Evolutionary conservation across 2,113 vertebrate genomes (phyloP).

Genomic region (Sturnus vulgaris): DNA sequence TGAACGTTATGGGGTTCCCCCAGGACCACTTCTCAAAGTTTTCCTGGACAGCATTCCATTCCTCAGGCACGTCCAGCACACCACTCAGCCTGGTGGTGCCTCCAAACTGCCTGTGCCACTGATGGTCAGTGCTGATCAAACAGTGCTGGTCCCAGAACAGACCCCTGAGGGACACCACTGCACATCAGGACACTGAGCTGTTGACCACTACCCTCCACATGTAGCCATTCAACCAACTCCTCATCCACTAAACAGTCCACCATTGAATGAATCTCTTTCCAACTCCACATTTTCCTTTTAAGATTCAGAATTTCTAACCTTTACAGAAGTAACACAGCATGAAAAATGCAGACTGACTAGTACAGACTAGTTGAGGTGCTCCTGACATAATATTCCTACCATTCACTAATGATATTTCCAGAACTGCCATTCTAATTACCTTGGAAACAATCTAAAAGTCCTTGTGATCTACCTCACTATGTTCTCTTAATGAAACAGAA

Average conservation of each 20-base stretch:
- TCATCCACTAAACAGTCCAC: not conserved
- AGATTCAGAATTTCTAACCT: not conserved
- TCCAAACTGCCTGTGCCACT: not conserved
- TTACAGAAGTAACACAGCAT: not conserved
- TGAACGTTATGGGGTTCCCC: not conserved
- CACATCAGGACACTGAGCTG: not conserved
- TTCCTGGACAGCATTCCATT: not conserved
- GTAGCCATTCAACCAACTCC: not conserved
- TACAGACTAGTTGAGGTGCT: not conserved
- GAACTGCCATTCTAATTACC: constrained; percentile 43
- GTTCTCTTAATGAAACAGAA: not conserved
- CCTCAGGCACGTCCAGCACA: not conserved
- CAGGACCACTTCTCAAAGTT: not conserved
- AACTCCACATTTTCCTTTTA: not conserved
- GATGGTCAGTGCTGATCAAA: not conserved
- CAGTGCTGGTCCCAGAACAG: not conserved
- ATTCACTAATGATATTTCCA: constrained; percentile 1
- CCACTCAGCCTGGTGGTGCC: not conserved
- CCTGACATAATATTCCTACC: not conserved
- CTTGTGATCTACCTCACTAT: not conserved
- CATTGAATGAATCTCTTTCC: not conserved
- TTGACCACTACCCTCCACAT: not conserved
- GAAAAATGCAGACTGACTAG: not conserved
- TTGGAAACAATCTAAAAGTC: not conserved
- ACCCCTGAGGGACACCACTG: not conserved